Conservation (phyloP, 2,888 invertebrate genomes). For the Nipponacmea schrenckii region DNA sequence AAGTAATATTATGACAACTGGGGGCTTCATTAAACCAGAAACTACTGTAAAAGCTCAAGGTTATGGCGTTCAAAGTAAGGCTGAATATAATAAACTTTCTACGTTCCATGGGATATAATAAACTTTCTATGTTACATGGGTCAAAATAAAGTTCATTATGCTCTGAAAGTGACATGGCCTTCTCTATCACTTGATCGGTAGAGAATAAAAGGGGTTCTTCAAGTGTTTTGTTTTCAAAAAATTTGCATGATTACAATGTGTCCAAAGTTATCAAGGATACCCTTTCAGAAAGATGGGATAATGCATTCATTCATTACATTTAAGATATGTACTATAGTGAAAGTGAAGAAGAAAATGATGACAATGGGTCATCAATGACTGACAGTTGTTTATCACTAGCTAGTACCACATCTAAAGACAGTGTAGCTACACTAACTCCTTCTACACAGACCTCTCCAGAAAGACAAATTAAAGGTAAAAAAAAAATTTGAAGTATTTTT, state of each 20-base stretch:
- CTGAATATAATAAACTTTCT: no score
- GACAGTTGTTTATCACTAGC: conserved; percentile 28
- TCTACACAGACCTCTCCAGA: neutral
- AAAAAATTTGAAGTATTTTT: no score
- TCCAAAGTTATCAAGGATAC: no score
- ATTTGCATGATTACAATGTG: no score
- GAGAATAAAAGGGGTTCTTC: no score
- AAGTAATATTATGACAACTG: conserved; percentile 34
- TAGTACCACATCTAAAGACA: conserved; percentile 29
- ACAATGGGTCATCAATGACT: neutral
- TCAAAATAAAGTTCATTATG: no score
- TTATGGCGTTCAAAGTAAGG: conserved; percentile 24
- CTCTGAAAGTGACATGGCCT: no score
- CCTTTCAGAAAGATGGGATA: no score
- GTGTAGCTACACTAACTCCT: conserved; percentile 9
- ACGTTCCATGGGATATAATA: no score
- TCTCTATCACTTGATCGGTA: no score
- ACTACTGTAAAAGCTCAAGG: conserved; percentile 14
- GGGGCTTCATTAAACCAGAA: conserved; percentile 33
- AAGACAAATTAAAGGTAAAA: neutral
- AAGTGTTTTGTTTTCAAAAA: no score
- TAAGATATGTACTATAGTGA: conserved; percentile 45
- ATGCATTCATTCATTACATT: neutral
- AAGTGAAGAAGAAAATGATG: conserved; percentile 49
- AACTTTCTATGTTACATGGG: no score